These are phyloP conservation scores for Caenorhabditis virilis DNA, from an alignment of 2,888 invertebrate species.

Conservation along the genomic window DNA sequence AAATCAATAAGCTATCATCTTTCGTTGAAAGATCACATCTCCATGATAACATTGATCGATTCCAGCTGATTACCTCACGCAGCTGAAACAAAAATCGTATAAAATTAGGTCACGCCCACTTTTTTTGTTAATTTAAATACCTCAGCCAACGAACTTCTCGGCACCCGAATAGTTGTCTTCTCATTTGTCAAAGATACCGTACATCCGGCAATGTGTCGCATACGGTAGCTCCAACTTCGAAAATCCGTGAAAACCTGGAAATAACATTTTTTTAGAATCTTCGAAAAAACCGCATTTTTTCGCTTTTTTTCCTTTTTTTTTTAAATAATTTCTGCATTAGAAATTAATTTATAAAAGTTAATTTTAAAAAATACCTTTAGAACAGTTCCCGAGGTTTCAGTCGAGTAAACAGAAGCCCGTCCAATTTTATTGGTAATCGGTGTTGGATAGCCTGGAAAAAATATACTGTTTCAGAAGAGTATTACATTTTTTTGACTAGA, in stretches of 20 bases:
- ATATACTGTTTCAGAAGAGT: too few relatives aligned
- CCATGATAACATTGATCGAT: constrained; percentile 83
- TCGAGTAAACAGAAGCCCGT: constrained; percentile 48
- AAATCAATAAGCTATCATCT: constrained; percentile 86
- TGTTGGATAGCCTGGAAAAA: constrained; percentile 56
- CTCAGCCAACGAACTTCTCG: constrained; percentile 36
- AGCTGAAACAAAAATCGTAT: constrained; percentile 43
- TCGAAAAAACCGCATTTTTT: background rate
- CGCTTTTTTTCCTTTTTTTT: background rate
- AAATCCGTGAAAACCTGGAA: constrained; percentile 63
- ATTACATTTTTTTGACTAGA: too few relatives aligned
- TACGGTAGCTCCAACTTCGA: constrained; percentile 58
- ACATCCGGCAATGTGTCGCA: constrained; percentile 53
- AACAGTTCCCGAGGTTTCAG: constrained; percentile 49
- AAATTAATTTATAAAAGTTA: too few relatives aligned
- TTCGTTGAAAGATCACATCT: constrained; percentile 80
- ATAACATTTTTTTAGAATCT: background rate
- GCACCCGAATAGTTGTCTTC: constrained; percentile 41
- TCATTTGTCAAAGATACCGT: constrained; percentile 49
- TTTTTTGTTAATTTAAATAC: constrained; percentile 14
- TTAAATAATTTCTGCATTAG: too few relatives aligned
- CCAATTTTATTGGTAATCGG: constrained; percentile 58
- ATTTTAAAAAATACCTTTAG: too few relatives aligned
- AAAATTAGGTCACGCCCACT: background rate
- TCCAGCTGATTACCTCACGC: constrained; percentile 67